A percentile compares a stretch with the other conserved stretches of the same genome.
phyloP scores from a whole-genome alignment of 2,113 vertebrate genomes.

The Lates calcarifer region DNA sequence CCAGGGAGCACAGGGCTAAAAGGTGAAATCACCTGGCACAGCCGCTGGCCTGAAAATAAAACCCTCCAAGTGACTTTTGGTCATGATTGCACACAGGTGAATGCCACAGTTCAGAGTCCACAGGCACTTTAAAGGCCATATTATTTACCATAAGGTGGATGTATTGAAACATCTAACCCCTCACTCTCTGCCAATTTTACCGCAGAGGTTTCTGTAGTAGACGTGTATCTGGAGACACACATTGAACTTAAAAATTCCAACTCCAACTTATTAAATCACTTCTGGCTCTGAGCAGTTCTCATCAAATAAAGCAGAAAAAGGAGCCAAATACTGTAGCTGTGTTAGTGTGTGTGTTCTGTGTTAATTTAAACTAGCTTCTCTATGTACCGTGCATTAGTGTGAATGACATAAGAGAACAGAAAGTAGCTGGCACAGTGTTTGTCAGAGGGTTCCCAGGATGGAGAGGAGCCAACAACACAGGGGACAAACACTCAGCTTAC shows the following conservation, averaged over 20 bases:
- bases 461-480: constrained; percentile 13
- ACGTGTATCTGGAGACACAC: background rate
- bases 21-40: constrained; percentile 35
- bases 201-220: background rate
- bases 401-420: constrained; percentile 14
- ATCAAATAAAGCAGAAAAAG: constrained; percentile 19
- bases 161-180: background rate
- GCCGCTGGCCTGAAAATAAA: constrained; percentile 3
- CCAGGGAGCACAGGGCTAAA: constrained; percentile 15
- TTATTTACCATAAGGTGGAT: background rate
- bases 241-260: constrained; percentile 9
- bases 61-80: background rate
- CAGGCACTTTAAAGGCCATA: background rate
- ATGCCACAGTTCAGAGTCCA: background rate
- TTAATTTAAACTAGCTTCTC: constrained; percentile 29
- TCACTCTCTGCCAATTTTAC: background rate
- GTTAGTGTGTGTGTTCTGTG: background rate
- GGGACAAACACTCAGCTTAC: constrained; percentile 22
- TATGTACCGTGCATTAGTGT: constrained; percentile 34
- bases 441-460: constrained; percentile 41
- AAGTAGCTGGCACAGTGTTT: constrained; percentile 34
- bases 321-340: background rate
- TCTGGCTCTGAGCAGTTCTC: background rate
- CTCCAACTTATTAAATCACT: constrained; percentile 10
- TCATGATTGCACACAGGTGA: constrained; percentile 7